Conservation (phyloP, 2,888 invertebrate genomes). For the Lamproptera curius region DNA sequence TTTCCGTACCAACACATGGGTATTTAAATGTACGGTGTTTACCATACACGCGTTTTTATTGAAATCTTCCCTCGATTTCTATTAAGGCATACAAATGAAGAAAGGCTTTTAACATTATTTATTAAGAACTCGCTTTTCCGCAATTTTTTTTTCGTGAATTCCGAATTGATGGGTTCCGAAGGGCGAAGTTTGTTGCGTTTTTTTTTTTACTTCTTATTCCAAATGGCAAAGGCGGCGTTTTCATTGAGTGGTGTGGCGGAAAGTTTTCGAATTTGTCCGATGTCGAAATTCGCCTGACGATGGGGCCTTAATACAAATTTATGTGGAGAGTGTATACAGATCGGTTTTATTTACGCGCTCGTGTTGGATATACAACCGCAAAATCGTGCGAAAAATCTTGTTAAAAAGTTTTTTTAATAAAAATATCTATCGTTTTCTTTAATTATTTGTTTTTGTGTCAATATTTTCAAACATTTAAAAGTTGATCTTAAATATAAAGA, state of each 20-base stretch:
- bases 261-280: slow-evolving; percentile 1
- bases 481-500: too few species aligned
- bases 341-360: too few species aligned
- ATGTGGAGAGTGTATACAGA: background rate
- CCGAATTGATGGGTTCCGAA: slow-evolving; percentile 30
- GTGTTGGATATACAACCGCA: too few species aligned
- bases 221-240: background rate
- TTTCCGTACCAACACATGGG: too few species aligned
- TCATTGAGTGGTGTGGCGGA: background rate
- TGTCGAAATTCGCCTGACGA: background rate
- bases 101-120: slow-evolving; percentile 38
- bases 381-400: too few species aligned
- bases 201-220: slow-evolving; percentile 21
- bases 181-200: slow-evolving; percentile 28
- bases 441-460: too few species aligned
- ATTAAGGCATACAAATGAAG: slow-evolving; percentile 38
- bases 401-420: too few species aligned
- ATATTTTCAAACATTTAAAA: too few species aligned
- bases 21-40: too few species aligned
- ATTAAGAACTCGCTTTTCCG: slow-evolving; percentile 31
- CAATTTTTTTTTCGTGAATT: slow-evolving; percentile 32
- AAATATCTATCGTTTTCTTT: too few species aligned
- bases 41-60: too few species aligned
- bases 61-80: slow-evolving; percentile 11
- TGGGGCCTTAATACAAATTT: background rate